Percentiles rank a stretch among this genome's conserved stretches.
phyloP scores from a whole-genome alignment of 2,888 invertebrate genomes.

The Teleogryllus oceanicus region DNA sequence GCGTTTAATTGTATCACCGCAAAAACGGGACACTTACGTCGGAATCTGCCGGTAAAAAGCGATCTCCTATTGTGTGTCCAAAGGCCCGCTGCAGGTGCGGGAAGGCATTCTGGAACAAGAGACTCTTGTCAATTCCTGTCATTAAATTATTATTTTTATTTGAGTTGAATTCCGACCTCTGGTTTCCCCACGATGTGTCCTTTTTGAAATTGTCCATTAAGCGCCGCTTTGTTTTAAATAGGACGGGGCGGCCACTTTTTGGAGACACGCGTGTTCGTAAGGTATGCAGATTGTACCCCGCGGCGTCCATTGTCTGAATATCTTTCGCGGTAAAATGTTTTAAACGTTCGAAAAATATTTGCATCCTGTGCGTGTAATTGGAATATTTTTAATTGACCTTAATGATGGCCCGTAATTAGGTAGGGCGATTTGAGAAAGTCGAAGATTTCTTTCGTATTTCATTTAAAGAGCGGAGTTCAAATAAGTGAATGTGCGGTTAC shows the following conservation, averaged over 20 bases:
- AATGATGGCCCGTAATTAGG: too few relatives aligned
- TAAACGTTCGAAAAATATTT: not conserved
- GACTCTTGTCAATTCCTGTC: not conserved
- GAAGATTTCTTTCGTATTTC: too few relatives aligned
- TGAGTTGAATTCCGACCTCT: not conserved
- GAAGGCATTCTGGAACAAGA: not conserved
- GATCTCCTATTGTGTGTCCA: not conserved
- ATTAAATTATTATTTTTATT: slow-evolving; percentile 1
- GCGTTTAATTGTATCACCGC: not conserved
- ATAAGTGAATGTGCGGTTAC: too few relatives aligned
- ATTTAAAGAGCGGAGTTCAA: too few relatives aligned
- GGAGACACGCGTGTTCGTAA: not conserved
- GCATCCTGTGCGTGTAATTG: too few relatives aligned
- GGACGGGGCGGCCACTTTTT: not conserved
- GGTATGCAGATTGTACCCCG: not conserved
- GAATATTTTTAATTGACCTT: too few relatives aligned
- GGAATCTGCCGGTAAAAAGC: not conserved
- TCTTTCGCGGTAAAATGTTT: not conserved
- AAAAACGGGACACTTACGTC: not conserved
- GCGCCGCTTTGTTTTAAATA: not conserved
- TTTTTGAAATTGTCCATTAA: not conserved
- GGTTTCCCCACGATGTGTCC: not conserved
- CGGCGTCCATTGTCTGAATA: not conserved
- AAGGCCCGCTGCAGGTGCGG: not conserved
- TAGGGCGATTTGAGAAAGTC: too few relatives aligned